These are phyloP conservation scores for Heliconius charithonia DNA, from an alignment of 2,888 invertebrate genomes.

Conservation along the genomic window DNA sequence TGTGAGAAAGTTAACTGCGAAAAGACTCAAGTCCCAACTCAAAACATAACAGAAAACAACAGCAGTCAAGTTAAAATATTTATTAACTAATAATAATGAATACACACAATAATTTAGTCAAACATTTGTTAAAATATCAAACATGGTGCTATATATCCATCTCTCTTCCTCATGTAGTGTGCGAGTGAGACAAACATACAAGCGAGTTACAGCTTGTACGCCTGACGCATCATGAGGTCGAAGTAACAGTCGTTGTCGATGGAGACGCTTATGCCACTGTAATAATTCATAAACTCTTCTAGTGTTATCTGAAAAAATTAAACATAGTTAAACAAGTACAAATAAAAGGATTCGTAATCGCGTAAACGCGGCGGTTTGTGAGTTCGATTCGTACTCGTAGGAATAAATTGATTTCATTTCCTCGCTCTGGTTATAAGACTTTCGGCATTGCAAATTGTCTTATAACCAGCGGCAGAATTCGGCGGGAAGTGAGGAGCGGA, in stretches of 20 bases:
- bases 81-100: conserved; percentile 41
- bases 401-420: background rate
- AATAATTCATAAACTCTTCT: conserved; percentile 97
- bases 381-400: too few species aligned
- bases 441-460: too few species aligned
- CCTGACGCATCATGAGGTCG: conserved; percentile 96
- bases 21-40: too few species aligned
- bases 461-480: too few species aligned
- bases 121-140: conserved; percentile 36
- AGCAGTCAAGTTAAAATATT: conserved; percentile 31
- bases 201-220: conserved; percentile 90
- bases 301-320: conserved; percentile 90
- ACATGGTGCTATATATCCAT: conserved; percentile 40
- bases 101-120: conserved; percentile 47
- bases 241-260: conserved; percentile 97
- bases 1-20: too few species aligned
- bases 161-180: conserved; percentile 44
- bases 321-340: conserved; percentile 18
- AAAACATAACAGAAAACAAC: background rate
- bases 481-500: background rate
- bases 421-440: background rate
- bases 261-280: conserved; percentile 96
- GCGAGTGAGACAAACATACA: conserved; percentile 33
- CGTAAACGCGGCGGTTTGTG: too few species aligned
- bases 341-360: background rate